A percentile compares a stretch with the other conserved stretches of the same genome.
Conservation (phyloP, 2,113 vertebrate species). For the Mustela nigripes region DNA sequence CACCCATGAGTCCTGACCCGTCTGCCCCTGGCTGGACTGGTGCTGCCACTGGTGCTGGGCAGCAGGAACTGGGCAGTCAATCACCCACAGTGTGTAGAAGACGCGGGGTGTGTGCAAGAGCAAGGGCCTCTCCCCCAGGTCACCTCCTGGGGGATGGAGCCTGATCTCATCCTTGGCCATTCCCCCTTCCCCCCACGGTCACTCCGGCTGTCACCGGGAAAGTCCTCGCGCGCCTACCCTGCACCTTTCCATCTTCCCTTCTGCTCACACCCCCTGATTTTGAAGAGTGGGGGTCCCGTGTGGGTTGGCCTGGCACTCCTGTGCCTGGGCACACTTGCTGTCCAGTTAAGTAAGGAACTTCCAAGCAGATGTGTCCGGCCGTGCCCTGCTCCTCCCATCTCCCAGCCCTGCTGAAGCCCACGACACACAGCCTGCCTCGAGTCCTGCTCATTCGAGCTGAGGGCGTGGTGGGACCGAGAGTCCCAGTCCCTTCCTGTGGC, state of each 20-base stretch:
- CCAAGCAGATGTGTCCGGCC: neutral
- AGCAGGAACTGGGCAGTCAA: fast-evolving
- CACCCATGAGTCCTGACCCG: fast-evolving
- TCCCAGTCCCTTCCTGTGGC: fast-evolving
- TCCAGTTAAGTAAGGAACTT: neutral
- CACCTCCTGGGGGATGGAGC: fast-evolving
- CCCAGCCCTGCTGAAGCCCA: fast-evolving
- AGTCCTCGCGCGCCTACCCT: neutral
- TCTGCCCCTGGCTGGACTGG: fast-evolving
- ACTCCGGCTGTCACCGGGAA: neutral
- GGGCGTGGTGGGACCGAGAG: fast-evolving
- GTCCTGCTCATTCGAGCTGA: fast-evolving
- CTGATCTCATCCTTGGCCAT: neutral
- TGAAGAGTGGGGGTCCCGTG: neutral
- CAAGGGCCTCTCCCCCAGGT: neutral
- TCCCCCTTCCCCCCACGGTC: neutral
- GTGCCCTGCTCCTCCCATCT: neutral
- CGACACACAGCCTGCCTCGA: neutral
- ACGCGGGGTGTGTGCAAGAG: neutral
- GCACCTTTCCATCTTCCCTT: conserved; percentile 59
- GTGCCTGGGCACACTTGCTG: neutral
- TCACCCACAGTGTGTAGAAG: neutral
- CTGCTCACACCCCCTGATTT: neutral
- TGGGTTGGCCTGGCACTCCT: neutral
- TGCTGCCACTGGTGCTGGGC: fast-evolving